These are phyloP conservation scores for Dipodomys stephensi DNA, from an alignment of 2,113 vertebrate species.

Conservation along the genomic window DNA sequence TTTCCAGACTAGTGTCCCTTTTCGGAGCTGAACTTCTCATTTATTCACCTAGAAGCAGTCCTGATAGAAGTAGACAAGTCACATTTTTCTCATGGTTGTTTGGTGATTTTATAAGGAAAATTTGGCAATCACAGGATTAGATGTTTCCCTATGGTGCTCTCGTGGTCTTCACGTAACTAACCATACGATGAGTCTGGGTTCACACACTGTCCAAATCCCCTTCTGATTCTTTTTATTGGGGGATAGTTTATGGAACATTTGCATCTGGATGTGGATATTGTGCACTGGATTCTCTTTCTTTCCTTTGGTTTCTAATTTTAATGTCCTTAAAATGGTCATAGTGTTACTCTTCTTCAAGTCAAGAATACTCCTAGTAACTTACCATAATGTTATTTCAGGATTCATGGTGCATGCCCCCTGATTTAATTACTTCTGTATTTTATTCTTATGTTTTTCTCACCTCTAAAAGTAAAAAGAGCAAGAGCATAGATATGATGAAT, in stretches of 20 bases:
- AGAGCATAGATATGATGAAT: not conserved
- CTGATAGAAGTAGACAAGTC: constrained; percentile 7
- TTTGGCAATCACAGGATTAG: not conserved
- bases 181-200: not conserved
- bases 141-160: not conserved
- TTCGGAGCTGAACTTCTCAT: constrained; percentile 40
- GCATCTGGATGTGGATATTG: not conserved
- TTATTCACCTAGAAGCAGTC: constrained; percentile 24
- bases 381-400: constrained; percentile 10
- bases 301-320: not conserved
- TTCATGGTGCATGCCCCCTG: not conserved
- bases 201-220: not conserved
- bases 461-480: constrained; percentile 47
- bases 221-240: constrained; percentile 23
- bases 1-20: constrained; percentile 57
- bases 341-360: not conserved
- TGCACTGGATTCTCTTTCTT: not conserved
- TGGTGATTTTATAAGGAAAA: constrained; percentile 39
- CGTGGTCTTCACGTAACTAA: not conserved
- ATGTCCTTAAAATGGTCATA: constrained; percentile 46
- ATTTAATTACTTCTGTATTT: constrained; percentile 25
- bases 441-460: constrained; percentile 20
- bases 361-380: constrained; percentile 19
- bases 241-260: not conserved
- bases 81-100: constrained; percentile 18